A percentile compares a stretch with the other conserved stretches of the same genome.
phyloP scores from a whole-genome alignment of 2,888 invertebrate genomes.

The Caenorhabditis sulstoni region DNA sequence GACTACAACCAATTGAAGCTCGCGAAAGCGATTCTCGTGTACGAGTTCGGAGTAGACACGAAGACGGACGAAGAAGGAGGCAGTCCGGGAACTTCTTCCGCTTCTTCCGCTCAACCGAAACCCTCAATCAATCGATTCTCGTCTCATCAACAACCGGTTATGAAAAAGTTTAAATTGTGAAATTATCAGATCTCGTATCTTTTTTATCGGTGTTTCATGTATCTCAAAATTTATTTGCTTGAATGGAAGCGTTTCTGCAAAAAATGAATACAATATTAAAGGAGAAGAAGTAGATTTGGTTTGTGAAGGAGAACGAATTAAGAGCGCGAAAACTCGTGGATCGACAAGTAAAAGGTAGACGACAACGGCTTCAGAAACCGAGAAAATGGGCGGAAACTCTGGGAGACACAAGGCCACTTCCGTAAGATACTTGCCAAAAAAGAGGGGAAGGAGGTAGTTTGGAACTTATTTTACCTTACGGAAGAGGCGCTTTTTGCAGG shows the following conservation, averaged over 20 bases:
- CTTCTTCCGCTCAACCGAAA: not conserved
- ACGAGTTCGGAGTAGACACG: conserved; percentile 65
- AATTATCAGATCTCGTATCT: conserved; percentile 1
- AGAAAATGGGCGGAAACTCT: conserved; percentile 32
- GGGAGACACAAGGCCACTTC: conserved; percentile 56
- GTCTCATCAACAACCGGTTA: conserved; percentile 15
- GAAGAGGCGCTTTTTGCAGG: conserved; percentile 47
- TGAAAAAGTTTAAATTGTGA: conserved; percentile 53
- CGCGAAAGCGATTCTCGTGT: conserved; percentile 64
- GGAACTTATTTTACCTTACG: conserved; percentile 56
- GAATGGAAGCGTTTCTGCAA: not conserved
- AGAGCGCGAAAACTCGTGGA: conserved; percentile 34
- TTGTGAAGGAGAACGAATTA: not conserved
- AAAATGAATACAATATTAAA: conserved; percentile 9
- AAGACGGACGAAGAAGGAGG: conserved; percentile 9
- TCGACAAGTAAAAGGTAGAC: conserved; percentile 48
- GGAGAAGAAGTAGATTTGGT: conserved; percentile 7
- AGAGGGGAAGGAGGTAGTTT: conserved; percentile 47
- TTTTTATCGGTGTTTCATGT: not conserved
- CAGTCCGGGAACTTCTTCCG: not conserved
- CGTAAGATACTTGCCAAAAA: conserved; percentile 47
- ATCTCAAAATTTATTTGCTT: conserved; percentile 5
- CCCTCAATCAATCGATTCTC: not conserved
- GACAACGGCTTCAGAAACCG: conserved; percentile 39
- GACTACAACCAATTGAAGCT: conserved; percentile 68